Base-by-base conservation (phyloP, 2,888 invertebrate genomes). In the Gortyna flavago region DNA sequence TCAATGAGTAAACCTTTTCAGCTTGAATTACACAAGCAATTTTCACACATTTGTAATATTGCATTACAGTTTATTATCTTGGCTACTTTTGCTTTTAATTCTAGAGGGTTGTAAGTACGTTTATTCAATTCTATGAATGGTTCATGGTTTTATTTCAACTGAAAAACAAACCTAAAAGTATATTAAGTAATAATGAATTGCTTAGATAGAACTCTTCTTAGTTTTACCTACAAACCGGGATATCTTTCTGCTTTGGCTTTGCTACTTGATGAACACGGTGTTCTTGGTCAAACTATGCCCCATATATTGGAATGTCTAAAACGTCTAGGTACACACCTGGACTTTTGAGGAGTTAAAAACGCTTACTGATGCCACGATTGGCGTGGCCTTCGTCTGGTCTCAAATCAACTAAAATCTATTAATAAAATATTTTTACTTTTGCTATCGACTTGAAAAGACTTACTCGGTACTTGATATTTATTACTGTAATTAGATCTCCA, bases 31-130 rank as follows among this genome's bases (percentile, higher is more conserved):
- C 38, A 29, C 21, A 35, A 51, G 32, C 18, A 18, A 44, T 77
- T 65, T 64, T 29, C 61, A 62, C 21, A 38, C 38, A 65, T 54
- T 76, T 54, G 6, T 16, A 5, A 38, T 35, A 66, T 25, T 44
- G 38, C 32, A 38, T 59, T 57, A 69, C 68, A 25, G 54, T 81
- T 76, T 35, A 75, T 81, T 75, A 69, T 75, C 16, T 41, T 51
- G 51, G 29, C 35, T 35, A 5, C 9, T n/a, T 59, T 59, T 44
- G 21, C 8, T 65, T 79, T 72, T 21, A 3, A 29, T 72, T 72
- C 11, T 16, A 66, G 38, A 25, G n/a, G 29, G 18, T 41, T 18
- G 5, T 44, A n/a, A 1, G 9, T n/a, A 59, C 57, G 57, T 44
- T 41, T 57, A 41, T 25, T 32, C 18, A n/a, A 57, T 69, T 16